Base-by-base conservation (phyloP, 2,888 invertebrate species). In the Arrhopalites spinosus region DNA sequence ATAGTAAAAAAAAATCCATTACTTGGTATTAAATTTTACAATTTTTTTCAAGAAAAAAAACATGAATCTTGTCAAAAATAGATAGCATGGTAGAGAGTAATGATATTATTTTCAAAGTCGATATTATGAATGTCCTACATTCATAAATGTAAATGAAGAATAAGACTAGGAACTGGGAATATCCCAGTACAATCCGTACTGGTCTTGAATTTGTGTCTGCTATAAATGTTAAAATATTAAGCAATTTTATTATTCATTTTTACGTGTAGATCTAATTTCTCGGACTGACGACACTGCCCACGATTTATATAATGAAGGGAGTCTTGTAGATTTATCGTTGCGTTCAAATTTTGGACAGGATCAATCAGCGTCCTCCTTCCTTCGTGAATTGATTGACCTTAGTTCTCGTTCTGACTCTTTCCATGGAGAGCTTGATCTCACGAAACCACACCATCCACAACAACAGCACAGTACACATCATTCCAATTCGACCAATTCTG, bases 301-400 rank as follows among this genome's bases (percentile, higher is more conserved):
- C 66, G 79, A 81, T 29, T 45, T 81, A 7, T 63, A 66, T 29
- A 78, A 78, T 13, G 81, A 81, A 73, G 81, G 81, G 5, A 80
- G 77, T 50, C 66, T 81, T 13, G 81, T 81, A 0, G 81, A 81
- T 71, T 71, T 81, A 36, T 80, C 80, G 0, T 45, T 81, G 11
- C 75, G 81, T 25, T 81, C 81, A 20, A 76, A 78, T 1, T 81
- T 81, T 76, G 79, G 73, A 17, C 80, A 81, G 29, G 82, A 81
- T 64, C 80, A 81, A 50, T 78, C 80, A 1, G 78, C 80, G 11
- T 80, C 81, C 3, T 79, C 82, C 8, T 82, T 82, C 53, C 77
- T 82, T 3, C 73, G 81, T 45, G 82, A 82, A 75, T 61, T 81
- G 17, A 82, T 82, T 72, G 82, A 82, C 63, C 71, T 82, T 17